Conservation (phyloP, 2,888 invertebrate genomes). For the Dioctria linearis region DNA sequence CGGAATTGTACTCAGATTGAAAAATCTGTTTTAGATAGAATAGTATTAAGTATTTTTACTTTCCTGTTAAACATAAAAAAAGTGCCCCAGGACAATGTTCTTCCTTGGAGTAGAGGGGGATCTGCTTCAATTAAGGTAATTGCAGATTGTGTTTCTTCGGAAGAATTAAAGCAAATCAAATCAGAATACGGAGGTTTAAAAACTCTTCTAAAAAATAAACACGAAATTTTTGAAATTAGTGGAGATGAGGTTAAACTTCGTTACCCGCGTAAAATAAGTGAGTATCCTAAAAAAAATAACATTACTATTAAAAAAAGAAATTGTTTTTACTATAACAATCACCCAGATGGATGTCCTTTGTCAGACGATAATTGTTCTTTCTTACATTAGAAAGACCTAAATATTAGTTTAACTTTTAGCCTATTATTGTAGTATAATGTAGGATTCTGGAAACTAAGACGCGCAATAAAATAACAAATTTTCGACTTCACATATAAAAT, state of each 20-base stretch:
- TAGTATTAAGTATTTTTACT: slow-evolving; percentile 77
- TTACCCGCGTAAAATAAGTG: slow-evolving; percentile 71
- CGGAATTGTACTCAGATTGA: slow-evolving; percentile 90
- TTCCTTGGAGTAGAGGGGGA: slow-evolving; percentile 78
- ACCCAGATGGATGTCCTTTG: slow-evolving; percentile 90
- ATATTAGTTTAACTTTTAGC: too few species aligned
- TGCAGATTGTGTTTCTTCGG: slow-evolving; percentile 74
- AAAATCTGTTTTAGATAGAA: slow-evolving; percentile 75
- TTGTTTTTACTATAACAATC: slow-evolving; percentile 89
- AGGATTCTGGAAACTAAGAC: too few species aligned
- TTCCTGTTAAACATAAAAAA: slow-evolving; percentile 64
- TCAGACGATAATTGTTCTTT: slow-evolving; percentile 79
- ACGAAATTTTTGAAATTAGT: slow-evolving; percentile 82
- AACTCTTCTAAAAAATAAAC: slow-evolving; percentile 87
- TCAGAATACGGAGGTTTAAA: slow-evolving; percentile 91
- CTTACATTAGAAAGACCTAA: slow-evolving; percentile 72
- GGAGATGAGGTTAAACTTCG: slow-evolving; percentile 79
- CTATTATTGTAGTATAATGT: too few species aligned
- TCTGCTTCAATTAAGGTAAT: slow-evolving; percentile 76
- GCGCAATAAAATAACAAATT: too few species aligned
- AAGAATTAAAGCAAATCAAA: slow-evolving; percentile 79
- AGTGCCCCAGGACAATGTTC: background rate
- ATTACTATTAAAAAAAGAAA: slow-evolving; percentile 73
- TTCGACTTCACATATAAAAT: too few species aligned
- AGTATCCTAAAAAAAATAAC: slow-evolving; percentile 61